Percentiles rank a stretch among this genome's conserved stretches.
Conservation (phyloP, 2,113 vertebrate species). For the Euleptes europaea region DNA sequence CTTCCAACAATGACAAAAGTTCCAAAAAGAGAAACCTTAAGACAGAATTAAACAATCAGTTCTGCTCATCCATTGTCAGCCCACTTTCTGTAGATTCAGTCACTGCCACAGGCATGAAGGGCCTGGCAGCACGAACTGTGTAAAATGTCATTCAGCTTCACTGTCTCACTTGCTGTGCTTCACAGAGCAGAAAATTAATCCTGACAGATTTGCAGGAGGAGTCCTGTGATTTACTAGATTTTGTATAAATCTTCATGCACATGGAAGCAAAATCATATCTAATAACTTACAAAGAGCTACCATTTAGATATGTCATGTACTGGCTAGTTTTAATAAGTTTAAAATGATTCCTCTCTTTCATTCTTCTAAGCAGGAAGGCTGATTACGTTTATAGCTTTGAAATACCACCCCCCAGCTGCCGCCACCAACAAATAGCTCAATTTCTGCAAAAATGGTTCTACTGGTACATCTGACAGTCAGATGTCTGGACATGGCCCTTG, state of each 20-base stretch:
- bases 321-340: constrained; percentile 10
- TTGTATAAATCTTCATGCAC: constrained; percentile 66
- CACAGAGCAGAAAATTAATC: constrained; percentile 77
- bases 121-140: constrained; percentile 59
- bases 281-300: constrained; percentile 39
- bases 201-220: constrained; percentile 71
- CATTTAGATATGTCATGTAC: constrained; percentile 29
- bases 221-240: constrained; percentile 65
- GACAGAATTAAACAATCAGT: constrained; percentile 51
- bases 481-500: background rate
- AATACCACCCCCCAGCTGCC: background rate
- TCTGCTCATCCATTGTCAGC: constrained; percentile 55
- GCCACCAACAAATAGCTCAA: background rate
- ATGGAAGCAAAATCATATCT: constrained; percentile 60
- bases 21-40: constrained; percentile 29
- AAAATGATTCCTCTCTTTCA: constrained; percentile 24
- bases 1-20: background rate
- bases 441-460: background rate
- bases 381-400: constrained; percentile 21
- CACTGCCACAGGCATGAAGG: constrained; percentile 61
- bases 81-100: constrained; percentile 55
- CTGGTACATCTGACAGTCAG: background rate
- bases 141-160: constrained; percentile 71
- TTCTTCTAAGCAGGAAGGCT: background rate
- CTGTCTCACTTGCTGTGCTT: constrained; percentile 72